Evolutionary conservation across 2,797 vertebrate species (phyloP).

Genomic region (Etheostoma perlongum): DNA sequence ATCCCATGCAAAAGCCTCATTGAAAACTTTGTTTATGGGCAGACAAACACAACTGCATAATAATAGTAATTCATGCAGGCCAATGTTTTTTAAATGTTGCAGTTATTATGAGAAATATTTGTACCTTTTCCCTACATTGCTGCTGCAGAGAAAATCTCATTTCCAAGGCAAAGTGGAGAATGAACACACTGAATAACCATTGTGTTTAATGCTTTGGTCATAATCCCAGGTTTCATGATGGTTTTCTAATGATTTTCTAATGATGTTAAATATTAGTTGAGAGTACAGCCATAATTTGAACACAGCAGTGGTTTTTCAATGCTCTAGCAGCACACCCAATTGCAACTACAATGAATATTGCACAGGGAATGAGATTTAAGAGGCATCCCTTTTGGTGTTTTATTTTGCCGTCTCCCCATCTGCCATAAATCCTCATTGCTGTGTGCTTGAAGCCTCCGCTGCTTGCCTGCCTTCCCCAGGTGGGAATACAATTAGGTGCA

Average conservation of each 20-base stretch:
- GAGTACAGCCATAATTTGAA: constrained; percentile 89
- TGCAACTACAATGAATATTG: constrained; percentile 88
- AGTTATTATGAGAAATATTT: constrained; percentile 88
- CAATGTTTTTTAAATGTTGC: constrained; percentile 87
- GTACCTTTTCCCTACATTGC: constrained; percentile 77
- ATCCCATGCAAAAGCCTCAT: constrained; percentile 78
- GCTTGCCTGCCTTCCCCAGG: constrained; percentile 82
- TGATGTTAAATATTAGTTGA: constrained; percentile 92
- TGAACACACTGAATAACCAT: constrained; percentile 89
- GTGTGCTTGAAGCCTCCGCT: constrained; percentile 79
- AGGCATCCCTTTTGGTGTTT: constrained; percentile 87
- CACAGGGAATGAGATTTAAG: constrained; percentile 86
- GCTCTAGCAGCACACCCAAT: constrained; percentile 82
- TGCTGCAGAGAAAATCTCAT: constrained; percentile 84
- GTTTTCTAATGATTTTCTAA: constrained; percentile 92
- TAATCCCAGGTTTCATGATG: constrained; percentile 91
- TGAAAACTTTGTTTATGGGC: constrained; percentile 82
- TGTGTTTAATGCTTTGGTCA: constrained; percentile 91
- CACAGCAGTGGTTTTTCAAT: constrained; percentile 80
- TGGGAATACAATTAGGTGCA: constrained; percentile 88
- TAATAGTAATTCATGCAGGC: constrained; percentile 83
- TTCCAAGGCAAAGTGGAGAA: constrained; percentile 84
- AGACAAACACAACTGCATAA: constrained; percentile 81
- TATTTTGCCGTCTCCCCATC: constrained; percentile 85
- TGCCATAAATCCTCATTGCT: constrained; percentile 89